Conservation (phyloP, 2,797 vertebrate species). For the Salarias fasciatus region DNA sequence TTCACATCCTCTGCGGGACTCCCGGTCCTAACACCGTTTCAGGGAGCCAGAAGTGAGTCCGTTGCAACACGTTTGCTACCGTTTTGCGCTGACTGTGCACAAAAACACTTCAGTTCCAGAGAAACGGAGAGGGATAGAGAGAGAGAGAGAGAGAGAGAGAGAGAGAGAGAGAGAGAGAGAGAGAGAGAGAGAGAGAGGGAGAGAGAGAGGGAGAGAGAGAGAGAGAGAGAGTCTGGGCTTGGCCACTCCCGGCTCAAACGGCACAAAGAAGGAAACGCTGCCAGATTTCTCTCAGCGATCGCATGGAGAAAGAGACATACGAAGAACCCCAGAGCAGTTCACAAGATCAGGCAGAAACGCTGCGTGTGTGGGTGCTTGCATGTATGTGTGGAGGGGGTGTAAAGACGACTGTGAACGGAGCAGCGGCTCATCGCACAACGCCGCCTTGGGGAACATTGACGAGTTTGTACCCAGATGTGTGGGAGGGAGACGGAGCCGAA, state of each 20-base stretch:
- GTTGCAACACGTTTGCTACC: slow-evolving; percentile 70
- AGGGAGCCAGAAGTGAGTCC: slow-evolving; percentile 29
- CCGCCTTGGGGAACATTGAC: slow-evolving; percentile 63
- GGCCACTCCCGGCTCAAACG: slow-evolving; percentile 55
- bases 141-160: too few relatives aligned
- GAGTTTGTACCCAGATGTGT: slow-evolving; percentile 77
- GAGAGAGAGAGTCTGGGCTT: slow-evolving; percentile 35
- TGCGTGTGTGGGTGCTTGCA: slow-evolving; percentile 1
- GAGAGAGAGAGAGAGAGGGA: too few relatives aligned
- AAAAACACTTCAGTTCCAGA: slow-evolving; percentile 52
- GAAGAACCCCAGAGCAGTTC: slow-evolving; percentile 35
- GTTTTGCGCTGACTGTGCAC: slow-evolving; percentile 60
- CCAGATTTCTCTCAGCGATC: slow-evolving; percentile 50
- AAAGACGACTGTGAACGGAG: slow-evolving; percentile 38
- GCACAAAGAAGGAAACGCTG: slow-evolving; percentile 44
- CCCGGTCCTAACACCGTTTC: slow-evolving; percentile 34
- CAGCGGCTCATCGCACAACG: slow-evolving; percentile 53
- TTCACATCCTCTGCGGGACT: slow-evolving; percentile 37
- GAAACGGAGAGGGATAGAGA: too few relatives aligned
- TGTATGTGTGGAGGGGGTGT: slow-evolving; percentile 2
- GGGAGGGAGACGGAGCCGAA: slow-evolving; percentile 55
- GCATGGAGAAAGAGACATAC: slow-evolving; percentile 18
- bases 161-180: too few relatives aligned
- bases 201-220: too few relatives aligned
- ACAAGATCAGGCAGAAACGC: slow-evolving; percentile 48